Percentiles rank a stretch among this genome's conserved stretches.
These are phyloP conservation scores for Heliconius hewitsoni DNA, from an alignment of 1,140 invertebrate genomes.

Conservation along the genomic window DNA sequence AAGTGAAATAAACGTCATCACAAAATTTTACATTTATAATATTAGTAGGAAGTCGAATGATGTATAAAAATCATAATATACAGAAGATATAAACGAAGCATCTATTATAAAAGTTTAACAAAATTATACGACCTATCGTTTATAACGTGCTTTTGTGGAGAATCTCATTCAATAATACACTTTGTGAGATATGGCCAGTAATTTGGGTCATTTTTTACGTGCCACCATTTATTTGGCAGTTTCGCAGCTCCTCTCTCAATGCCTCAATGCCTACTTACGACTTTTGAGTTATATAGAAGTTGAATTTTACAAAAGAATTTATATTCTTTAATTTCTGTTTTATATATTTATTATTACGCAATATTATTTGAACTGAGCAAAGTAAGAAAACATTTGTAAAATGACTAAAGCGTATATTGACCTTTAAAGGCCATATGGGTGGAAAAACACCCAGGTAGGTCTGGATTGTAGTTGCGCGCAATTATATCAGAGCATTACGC, in stretches of 20 bases:
- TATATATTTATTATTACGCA: neutral
- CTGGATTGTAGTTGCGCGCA: no score
- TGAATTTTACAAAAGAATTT: neutral
- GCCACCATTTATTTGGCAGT: neutral
- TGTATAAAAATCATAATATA: neutral
- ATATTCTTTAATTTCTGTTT: neutral
- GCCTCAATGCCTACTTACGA: constrained; percentile 12
- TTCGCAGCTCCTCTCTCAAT: neutral
- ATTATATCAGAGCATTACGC: no score
- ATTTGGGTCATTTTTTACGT: constrained; percentile 12
- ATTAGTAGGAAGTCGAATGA: no score
- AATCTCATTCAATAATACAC: constrained; percentile 19
- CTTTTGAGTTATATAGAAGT: constrained; percentile 13
- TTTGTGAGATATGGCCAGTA: constrained; percentile 15
- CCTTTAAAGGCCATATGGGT: no score
- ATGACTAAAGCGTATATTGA: no score
- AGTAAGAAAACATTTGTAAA: no score
- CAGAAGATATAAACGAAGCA: neutral
- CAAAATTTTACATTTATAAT: no score
- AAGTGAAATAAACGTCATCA: no score
- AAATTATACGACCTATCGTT: constrained; percentile 11
- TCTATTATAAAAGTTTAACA: neutral
- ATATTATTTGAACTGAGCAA: no score
- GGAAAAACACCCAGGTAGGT: no score
- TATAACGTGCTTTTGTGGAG: neutral